Percentiles rank a stretch among this genome's conserved stretches.
phyloP scores from a whole-genome alignment of 2,113 vertebrate species.

The Chauna torquata region DNA sequence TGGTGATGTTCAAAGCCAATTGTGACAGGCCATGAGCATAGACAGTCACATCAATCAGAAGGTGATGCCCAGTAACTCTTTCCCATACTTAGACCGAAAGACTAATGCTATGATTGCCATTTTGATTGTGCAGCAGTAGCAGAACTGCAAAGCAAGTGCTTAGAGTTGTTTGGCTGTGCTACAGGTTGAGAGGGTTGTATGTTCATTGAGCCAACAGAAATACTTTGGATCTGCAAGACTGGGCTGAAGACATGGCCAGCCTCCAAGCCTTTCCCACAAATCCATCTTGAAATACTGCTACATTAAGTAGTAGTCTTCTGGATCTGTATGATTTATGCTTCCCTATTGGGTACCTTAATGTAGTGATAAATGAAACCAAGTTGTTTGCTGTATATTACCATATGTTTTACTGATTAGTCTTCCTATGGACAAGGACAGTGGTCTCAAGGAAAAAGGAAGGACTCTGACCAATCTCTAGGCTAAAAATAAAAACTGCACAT shows the following conservation, averaged over 20 bases:
- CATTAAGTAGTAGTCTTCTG: neutral
- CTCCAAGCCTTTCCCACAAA: neutral
- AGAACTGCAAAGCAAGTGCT: neutral
- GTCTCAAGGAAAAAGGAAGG: neutral
- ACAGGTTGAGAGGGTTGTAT: neutral
- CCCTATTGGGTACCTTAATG: neutral
- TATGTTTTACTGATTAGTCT: neutral
- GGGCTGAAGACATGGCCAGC: neutral
- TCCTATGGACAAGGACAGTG: neutral
- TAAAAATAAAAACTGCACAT: neutral
- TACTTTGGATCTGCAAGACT: neutral
- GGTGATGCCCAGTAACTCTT: neutral
- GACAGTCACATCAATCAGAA: neutral
- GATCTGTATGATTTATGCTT: neutral
- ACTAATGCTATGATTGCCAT: neutral
- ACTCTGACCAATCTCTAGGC: neutral
- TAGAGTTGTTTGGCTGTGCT: neutral
- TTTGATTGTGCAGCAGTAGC: neutral
- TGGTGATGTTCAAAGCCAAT: neutral
- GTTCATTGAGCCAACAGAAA: neutral
- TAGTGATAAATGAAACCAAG: neutral
- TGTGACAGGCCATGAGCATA: neutral
- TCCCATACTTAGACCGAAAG: neutral
- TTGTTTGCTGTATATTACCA: neutral
- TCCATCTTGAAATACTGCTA: neutral